These are phyloP conservation scores for Boulengeromyrus knoepffleri DNA, from an alignment of 2,113 vertebrate species.

Conservation along the genomic window DNA sequence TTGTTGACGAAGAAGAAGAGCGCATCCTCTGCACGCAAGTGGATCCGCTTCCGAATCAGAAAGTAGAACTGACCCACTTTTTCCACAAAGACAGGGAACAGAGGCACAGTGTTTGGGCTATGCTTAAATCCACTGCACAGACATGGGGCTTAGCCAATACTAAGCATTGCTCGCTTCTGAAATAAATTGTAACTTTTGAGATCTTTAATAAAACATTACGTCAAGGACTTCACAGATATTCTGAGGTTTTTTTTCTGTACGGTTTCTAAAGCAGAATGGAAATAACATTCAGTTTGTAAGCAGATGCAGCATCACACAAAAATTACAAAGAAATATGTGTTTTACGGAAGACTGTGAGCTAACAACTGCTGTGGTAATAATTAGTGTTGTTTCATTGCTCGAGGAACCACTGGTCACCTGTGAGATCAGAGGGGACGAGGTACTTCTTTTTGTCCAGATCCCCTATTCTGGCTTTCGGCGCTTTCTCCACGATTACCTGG, in stretches of 20 bases:
- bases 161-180: neutral
- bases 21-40: slow-evolving; percentile 83
- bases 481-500: slow-evolving; percentile 89
- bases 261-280: neutral
- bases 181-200: neutral
- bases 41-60: slow-evolving; percentile 90
- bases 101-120: neutral
- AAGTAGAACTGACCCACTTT: slow-evolving; percentile 91
- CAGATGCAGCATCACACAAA: neutral
- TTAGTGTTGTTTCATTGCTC: neutral
- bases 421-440: slow-evolving; percentile 85
- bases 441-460: slow-evolving; percentile 94
- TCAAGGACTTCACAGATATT: neutral
- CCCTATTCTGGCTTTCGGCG: slow-evolving; percentile 88
- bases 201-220: neutral
- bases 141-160: neutral
- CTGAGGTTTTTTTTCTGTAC: neutral
- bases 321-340: neutral
- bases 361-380: neutral
- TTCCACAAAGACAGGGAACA: slow-evolving; percentile 2
- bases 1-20: slow-evolving; percentile 96
- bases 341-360: neutral
- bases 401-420: slow-evolving; percentile 56
- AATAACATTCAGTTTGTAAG: neutral
- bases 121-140: neutral